These are phyloP conservation scores for Brachionus manjavacas DNA, from an alignment of 1,140 invertebrate species.

Conservation along the genomic window DNA sequence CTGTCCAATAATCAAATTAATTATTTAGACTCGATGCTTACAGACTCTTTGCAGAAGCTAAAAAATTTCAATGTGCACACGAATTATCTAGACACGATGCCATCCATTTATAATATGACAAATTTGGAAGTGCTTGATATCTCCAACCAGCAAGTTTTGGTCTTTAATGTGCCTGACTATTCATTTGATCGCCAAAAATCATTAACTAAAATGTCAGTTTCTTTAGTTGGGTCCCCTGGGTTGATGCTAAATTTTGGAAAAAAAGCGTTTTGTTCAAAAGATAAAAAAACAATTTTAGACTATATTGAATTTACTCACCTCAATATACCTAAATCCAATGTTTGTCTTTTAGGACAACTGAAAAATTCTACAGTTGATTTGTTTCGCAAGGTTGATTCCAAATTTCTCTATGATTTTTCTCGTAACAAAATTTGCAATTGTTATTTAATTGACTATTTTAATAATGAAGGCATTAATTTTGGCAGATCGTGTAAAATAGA, in stretches of 20 bases:
- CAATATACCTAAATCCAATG: neutral
- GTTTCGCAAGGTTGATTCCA: neutral
- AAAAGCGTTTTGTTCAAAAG: neutral
- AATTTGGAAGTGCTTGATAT: neutral
- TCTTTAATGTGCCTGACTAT: neutral
- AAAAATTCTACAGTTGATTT: conserved; percentile 9
- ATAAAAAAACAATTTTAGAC: neutral
- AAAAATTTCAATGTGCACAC: neutral
- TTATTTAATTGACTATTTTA: neutral
- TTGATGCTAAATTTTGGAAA: neutral
- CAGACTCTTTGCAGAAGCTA: neutral
- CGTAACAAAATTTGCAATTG: conserved; percentile 18
- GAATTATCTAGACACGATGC: neutral
- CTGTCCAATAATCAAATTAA: conserved; percentile 10
- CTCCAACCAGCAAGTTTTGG: neutral
- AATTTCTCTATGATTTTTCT: neutral
- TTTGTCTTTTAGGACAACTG: neutral
- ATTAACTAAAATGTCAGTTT: neutral
- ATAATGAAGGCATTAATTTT: neutral
- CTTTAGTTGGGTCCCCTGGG: neutral
- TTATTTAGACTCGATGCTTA: neutral
- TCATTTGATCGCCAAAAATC: neutral
- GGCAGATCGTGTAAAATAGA: conserved; percentile 22
- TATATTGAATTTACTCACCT: neutral
- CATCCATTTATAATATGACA: neutral